These are phyloP conservation scores for Acheta domesticus DNA, from an alignment of 2,888 invertebrate species.

Conservation along the genomic window DNA sequence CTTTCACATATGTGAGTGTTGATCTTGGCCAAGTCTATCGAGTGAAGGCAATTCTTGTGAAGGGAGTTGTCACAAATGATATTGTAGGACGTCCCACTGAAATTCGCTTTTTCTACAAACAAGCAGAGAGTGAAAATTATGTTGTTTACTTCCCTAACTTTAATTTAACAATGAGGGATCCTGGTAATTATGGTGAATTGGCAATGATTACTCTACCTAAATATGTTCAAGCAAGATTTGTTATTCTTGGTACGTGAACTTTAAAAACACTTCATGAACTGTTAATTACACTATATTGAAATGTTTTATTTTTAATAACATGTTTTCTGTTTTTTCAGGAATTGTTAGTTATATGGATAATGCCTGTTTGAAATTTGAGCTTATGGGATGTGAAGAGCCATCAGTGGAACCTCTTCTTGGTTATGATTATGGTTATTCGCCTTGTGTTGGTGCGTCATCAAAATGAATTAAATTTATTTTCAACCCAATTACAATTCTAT, in stretches of 20 bases:
- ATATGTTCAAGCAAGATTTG: constrained; percentile 89
- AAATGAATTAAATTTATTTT: background rate
- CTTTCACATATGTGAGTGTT: constrained; percentile 92
- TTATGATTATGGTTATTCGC: constrained; percentile 89
- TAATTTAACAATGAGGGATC: constrained; percentile 89
- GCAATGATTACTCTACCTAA: constrained; percentile 94
- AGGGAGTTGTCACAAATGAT: constrained; percentile 92
- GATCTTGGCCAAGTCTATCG: constrained; percentile 90
- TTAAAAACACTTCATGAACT: background rate
- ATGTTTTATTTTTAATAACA: background rate
- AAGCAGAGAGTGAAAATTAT: constrained; percentile 88
- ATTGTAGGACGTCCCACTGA: constrained; percentile 94
- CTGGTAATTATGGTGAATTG: constrained; percentile 94
- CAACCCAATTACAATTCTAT: constrained; percentile 19
- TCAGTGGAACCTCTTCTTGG: constrained; percentile 77
- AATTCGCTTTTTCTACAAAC: constrained; percentile 95
- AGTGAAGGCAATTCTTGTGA: constrained; percentile 87
- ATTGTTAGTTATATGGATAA: constrained; percentile 97
- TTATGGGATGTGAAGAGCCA: constrained; percentile 93
- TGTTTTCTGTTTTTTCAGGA: constrained; percentile 49
- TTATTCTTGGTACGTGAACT: constrained; percentile 61
- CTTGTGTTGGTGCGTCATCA: constrained; percentile 71
- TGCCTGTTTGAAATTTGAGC: constrained; percentile 91
- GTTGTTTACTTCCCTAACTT: constrained; percentile 97
- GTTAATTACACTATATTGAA: too few relatives aligned